Percentiles rank a stretch among this genome's conserved stretches.
These are phyloP conservation scores for Parapsyche elsis DNA, from an alignment of 1,140 invertebrate genomes.

Conservation along the genomic window DNA sequence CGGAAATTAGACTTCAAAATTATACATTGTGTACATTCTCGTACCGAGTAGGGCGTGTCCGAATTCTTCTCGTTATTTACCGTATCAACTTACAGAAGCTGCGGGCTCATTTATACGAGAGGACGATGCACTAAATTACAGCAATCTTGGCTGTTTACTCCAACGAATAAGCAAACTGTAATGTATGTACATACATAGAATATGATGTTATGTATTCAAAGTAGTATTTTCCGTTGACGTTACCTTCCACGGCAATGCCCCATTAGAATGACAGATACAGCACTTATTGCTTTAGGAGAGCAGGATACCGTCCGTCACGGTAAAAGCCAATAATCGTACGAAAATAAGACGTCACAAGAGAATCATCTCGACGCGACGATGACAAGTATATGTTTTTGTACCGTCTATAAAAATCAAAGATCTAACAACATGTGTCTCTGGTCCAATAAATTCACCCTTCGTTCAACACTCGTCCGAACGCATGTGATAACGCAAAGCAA, in stretches of 20 bases:
- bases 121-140: background rate
- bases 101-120: background rate
- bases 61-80: constrained; percentile 1
- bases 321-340: constrained; percentile 49
- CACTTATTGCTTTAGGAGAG: background rate
- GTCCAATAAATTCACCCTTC: constrained; percentile 19
- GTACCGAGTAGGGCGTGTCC: background rate
- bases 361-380: background rate
- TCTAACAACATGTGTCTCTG: background rate
- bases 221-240: background rate
- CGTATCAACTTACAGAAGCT: constrained; percentile 10
- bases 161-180: background rate
- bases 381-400: background rate
- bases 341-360: constrained; percentile 18
- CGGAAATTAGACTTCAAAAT: constrained; percentile 30
- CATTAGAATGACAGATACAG: background rate
- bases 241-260: background rate
- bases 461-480: background rate
- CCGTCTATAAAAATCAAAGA: background rate
- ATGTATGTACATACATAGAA: background rate
- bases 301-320: constrained; percentile 50
- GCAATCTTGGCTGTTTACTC: background rate
- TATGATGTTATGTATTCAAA: background rate
- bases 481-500: background rate
- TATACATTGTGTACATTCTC: background rate